These are phyloP conservation scores for Smithornis capensis DNA, from an alignment of 2,113 vertebrate genomes.

Conservation along the genomic window DNA sequence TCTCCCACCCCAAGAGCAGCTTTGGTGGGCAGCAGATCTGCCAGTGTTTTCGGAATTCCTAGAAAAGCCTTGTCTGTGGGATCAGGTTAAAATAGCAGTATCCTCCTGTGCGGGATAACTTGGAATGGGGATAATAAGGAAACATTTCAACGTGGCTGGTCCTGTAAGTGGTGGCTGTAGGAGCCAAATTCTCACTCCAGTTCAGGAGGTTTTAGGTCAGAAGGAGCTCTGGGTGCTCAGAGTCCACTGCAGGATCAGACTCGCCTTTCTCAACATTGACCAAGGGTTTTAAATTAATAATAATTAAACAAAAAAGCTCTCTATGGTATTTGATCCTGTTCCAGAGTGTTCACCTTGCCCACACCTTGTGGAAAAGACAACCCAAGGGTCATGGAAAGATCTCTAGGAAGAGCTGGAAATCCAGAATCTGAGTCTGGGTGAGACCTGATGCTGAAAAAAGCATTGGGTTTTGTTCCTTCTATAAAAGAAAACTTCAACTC, in stretches of 20 bases:
- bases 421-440: background rate
- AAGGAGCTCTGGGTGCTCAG: background rate
- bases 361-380: background rate
- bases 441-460: background rate
- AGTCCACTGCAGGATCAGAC: background rate
- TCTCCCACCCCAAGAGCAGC: fast-evolving
- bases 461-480: background rate
- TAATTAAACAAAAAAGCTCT: background rate
- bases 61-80: background rate
- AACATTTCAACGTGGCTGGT: background rate
- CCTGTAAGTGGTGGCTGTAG: background rate
- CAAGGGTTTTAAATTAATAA: background rate
- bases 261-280: background rate
- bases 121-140: background rate
- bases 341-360: background rate
- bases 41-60: background rate
- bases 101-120: background rate
- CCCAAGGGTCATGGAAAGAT: background rate
- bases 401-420: background rate
- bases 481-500: background rate
- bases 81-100: background rate
- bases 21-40: background rate
- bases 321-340: background rate
- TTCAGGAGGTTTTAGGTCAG: background rate
- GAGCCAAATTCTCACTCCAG: background rate